Conservation (phyloP, 2,113 vertebrate species). For the Neopipo cinnamomea region DNA sequence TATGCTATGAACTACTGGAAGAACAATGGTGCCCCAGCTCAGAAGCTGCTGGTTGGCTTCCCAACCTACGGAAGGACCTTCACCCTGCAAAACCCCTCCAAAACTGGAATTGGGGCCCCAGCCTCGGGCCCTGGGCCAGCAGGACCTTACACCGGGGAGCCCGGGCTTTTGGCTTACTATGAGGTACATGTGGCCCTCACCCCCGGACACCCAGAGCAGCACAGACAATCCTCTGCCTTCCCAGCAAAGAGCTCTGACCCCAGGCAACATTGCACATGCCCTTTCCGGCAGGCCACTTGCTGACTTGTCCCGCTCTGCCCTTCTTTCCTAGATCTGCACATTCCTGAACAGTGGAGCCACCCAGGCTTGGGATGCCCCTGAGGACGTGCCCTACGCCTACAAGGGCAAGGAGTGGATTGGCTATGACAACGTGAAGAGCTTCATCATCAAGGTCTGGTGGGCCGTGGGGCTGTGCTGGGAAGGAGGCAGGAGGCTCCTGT, state of each 20-base stretch:
- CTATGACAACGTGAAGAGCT: conserved; percentile 79
- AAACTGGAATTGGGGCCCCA: conserved; percentile 71
- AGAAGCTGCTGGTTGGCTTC: conserved; percentile 84
- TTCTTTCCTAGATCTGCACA: conserved; percentile 65
- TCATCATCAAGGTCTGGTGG: conserved; percentile 73
- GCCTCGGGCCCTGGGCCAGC: conserved; percentile 73
- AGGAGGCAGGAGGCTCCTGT: not conserved
- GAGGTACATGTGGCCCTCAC: conserved; percentile 53
- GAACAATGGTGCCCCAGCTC: conserved; percentile 73
- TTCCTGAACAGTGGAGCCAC: conserved; percentile 73
- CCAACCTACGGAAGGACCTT: conserved; percentile 79
- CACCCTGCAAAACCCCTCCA: conserved; percentile 66
- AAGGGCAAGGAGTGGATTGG: conserved; percentile 75
- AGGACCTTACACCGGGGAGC: conserved; percentile 72
- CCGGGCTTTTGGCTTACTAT: conserved; percentile 79
- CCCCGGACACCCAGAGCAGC: not conserved
- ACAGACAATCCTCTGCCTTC: not conserved
- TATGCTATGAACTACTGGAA: conserved; percentile 83
- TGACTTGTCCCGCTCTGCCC: too few relatives aligned
- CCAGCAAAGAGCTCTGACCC: not conserved
- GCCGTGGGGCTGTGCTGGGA: not conserved
- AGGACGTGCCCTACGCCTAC: conserved; percentile 78
- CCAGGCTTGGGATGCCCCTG: conserved; percentile 62
- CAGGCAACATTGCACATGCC: accelerated
- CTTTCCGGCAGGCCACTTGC: not conserved